Conservation (phyloP, 2,113 vertebrate species). For the Monopterus albus region DNA sequence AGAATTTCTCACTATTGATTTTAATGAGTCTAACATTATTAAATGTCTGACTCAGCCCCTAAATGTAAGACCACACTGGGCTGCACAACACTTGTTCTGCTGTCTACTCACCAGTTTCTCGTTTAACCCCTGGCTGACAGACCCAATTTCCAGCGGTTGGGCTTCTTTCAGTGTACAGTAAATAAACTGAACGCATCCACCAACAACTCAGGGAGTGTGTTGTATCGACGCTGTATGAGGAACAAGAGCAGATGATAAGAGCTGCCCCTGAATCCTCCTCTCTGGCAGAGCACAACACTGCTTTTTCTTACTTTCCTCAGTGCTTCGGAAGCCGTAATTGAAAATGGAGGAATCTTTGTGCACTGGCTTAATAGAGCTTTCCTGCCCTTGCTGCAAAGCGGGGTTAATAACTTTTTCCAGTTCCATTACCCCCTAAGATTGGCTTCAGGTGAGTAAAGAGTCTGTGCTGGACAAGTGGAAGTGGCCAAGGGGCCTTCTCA, state of each 20-base stretch:
- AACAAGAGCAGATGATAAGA: slow-evolving; percentile 64
- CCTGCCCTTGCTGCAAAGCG: slow-evolving; percentile 75
- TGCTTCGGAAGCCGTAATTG: slow-evolving; percentile 74
- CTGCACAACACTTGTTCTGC: background rate
- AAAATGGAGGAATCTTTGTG: slow-evolving; percentile 80
- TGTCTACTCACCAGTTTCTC: slow-evolving; percentile 6
- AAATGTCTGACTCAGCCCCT: background rate
- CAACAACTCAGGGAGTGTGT: slow-evolving; percentile 60
- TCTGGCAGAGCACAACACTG: slow-evolving; percentile 42
- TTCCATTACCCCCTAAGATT: slow-evolving; percentile 82
- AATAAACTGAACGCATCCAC: slow-evolving; percentile 62
- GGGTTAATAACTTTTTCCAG: slow-evolving; percentile 84
- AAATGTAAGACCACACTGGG: background rate
- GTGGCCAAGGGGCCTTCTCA: slow-evolving; percentile 45
- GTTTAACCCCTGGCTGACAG: slow-evolving; percentile 41
- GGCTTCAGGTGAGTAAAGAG: slow-evolving; percentile 80
- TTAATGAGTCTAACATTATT: slow-evolving; percentile 2
- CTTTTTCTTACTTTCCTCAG: slow-evolving; percentile 58
- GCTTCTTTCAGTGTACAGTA: slow-evolving; percentile 64
- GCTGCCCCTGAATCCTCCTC: slow-evolving; percentile 27
- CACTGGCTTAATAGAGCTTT: slow-evolving; percentile 79
- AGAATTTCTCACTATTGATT: background rate
- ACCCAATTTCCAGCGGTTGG: slow-evolving; percentile 35
- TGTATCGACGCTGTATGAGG: slow-evolving; percentile 34
- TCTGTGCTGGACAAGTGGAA: slow-evolving; percentile 64